Evolutionary conservation across 2,888 invertebrate species (phyloP), one percentile per base, ranked within the genome.

Genomic region (Camponotus fellah): DNA sequence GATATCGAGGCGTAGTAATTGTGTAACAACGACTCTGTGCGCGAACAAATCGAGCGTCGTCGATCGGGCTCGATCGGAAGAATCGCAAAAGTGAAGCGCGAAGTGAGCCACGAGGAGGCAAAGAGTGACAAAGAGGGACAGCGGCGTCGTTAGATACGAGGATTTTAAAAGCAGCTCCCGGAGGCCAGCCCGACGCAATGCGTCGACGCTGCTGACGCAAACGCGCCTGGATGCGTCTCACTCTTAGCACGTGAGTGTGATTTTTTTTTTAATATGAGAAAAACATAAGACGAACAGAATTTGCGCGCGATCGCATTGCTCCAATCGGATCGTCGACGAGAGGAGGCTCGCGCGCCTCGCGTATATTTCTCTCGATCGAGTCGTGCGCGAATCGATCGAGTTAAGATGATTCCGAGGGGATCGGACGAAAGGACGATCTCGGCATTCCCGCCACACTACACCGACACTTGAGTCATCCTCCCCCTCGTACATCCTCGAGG

Each of bases 221-320:
- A 95, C 95, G 95, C 95, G 95, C 94, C 96, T 96, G 96, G 96
- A 96, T 96, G 96, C 96, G 96, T 96, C 96, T 96, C 96, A 96
- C 96, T 96, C 96, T 96, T 96, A 96, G 96, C 96, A 96, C 96
- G 96, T 96, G 93, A 96, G 96, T 96, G 89, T 91, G 69, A 82
- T n/a, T 53, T 17, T 49, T 17, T 60, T 66, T 69, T 83, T 49
- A 37, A 40, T 43, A 77, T 79, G 26, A n/a, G 3, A 26, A 32
- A 62, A 49, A 21, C 21, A 12, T 3, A 49, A 26, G 17, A 17
- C 60, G 37, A 14, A 56, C 62, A 43, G 60, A 72, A 26, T 17
- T 62, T 10, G 6, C 32, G 66, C 26, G 32, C n/a, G 12, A 66
- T 40, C 60, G 4, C 49, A 3, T 21, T n/a, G 71, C 6, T 8